These are phyloP conservation scores for Cebidichthys violaceus DNA, from an alignment of 2,113 vertebrate genomes.

Conservation along the genomic window DNA sequence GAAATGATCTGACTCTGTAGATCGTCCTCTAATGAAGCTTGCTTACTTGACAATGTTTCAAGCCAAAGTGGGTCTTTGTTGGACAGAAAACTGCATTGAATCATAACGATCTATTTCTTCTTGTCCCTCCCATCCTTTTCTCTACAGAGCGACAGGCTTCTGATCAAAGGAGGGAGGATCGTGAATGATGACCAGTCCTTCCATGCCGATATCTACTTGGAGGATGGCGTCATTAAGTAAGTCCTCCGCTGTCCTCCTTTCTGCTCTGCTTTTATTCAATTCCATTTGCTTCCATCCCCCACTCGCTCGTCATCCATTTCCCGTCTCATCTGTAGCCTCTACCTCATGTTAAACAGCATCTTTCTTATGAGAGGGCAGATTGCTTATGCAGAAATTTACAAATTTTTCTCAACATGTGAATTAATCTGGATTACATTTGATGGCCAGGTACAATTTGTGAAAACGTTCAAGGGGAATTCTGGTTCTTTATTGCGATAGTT, in stretches of 20 bases:
- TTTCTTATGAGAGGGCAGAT: neutral
- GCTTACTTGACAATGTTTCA: neutral
- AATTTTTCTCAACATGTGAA: neutral
- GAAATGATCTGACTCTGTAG: neutral
- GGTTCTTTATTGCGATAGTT: neutral
- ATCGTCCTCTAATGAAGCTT: constrained; percentile 1
- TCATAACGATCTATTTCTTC: constrained; percentile 11
- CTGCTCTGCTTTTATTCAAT: constrained; percentile 10
- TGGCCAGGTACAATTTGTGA: neutral
- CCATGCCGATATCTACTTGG: constrained; percentile 97
- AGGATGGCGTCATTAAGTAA: constrained; percentile 98
- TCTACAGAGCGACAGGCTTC: constrained; percentile 93
- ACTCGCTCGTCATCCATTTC: neutral
- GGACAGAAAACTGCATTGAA: neutral
- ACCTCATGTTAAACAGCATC: neutral
- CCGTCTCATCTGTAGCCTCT: neutral
- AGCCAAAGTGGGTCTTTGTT: constrained; percentile 17
- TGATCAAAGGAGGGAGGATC: constrained; percentile 97
- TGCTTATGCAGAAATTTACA: neutral
- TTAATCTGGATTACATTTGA: neutral
- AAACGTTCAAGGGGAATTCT: neutral
- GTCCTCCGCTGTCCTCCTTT: constrained; percentile 61
- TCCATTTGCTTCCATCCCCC: constrained; percentile 19
- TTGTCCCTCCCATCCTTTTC: neutral
- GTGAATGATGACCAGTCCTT: constrained; percentile 99